phyloP scores from a whole-genome alignment of 2,888 invertebrate genomes.

The Aleiodes alternator region DNA sequence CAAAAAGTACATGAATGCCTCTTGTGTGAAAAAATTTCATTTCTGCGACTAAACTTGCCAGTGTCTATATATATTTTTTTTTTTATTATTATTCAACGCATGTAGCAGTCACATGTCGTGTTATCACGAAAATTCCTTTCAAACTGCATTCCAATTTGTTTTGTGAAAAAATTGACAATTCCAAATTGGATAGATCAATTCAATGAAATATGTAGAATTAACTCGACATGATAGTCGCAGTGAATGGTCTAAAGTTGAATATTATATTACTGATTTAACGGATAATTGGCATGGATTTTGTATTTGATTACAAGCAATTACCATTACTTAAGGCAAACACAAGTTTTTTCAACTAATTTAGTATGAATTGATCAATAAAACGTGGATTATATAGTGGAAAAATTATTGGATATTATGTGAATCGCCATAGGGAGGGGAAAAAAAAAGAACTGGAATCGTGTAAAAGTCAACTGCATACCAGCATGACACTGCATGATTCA shows the following conservation, averaged over 20 bases:
- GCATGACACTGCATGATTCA: too few relatives aligned
- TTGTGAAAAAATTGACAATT: slow-evolving; percentile 25
- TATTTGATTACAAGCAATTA: slow-evolving; percentile 9
- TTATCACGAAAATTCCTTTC: slow-evolving; percentile 33
- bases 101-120: slow-evolving; percentile 23
- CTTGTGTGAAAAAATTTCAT: not conserved
- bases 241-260: not conserved
- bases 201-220: slow-evolving; percentile 23
- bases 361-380: slow-evolving; percentile 11
- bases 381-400: not conserved
- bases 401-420: not conserved
- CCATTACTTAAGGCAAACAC: slow-evolving; percentile 7
- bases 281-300: not conserved
- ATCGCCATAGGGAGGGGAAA: not conserved
- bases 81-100: slow-evolving; percentile 9
- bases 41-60: slow-evolving; percentile 4
- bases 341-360: slow-evolving; percentile 7
- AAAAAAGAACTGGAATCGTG: not conserved
- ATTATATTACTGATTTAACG: not conserved
- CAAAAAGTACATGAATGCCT: not conserved
- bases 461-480: too few relatives aligned
- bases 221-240: not conserved
- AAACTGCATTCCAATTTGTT: slow-evolving; percentile 22
- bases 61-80: not conserved
- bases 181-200: slow-evolving; percentile 17